A percentile compares a stretch with the other conserved stretches of the same genome.
phyloP scores from a whole-genome alignment of 2,113 vertebrate species.

The Centropus unirufus region DNA sequence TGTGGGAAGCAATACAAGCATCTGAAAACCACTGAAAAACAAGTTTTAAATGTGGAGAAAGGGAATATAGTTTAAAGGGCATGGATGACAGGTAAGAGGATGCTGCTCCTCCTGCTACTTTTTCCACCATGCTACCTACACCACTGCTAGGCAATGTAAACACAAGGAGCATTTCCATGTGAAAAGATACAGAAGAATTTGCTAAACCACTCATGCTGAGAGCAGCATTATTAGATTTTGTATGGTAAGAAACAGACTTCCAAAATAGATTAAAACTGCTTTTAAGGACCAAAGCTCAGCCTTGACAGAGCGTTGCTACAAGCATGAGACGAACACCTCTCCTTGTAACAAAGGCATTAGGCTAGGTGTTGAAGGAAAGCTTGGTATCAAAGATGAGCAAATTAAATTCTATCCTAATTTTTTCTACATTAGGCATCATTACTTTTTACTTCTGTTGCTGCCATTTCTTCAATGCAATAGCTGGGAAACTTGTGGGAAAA shows the following conservation, averaged over 20 bases:
- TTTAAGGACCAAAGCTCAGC: not conserved
- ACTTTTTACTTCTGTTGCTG: not conserved
- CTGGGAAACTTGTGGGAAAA: not conserved
- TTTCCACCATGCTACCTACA: not conserved
- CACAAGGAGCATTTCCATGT: not conserved
- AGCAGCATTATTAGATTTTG: not conserved
- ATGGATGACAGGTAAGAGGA: not conserved
- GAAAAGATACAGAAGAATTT: not conserved
- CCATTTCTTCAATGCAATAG: not conserved
- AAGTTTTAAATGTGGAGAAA: not conserved
- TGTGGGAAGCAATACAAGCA: slow-evolving; percentile 25
- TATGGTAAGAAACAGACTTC: not conserved
- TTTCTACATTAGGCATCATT: not conserved
- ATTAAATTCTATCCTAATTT: not conserved
- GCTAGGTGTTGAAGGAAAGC: not conserved
- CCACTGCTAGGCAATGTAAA: not conserved
- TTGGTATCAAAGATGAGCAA: not conserved
- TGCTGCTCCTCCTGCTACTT: not conserved
- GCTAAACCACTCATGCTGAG: not conserved
- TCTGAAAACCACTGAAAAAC: slow-evolving; percentile 23
- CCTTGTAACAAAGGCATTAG: not conserved
- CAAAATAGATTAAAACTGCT: not conserved
- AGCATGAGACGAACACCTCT: not conserved
- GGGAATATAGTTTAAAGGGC: not conserved
- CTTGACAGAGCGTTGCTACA: not conserved